Percentiles rank a stretch among this genome's conserved stretches.
Conservation (phyloP, 1,140 invertebrate species). For the Microplitis demolitor region DNA sequence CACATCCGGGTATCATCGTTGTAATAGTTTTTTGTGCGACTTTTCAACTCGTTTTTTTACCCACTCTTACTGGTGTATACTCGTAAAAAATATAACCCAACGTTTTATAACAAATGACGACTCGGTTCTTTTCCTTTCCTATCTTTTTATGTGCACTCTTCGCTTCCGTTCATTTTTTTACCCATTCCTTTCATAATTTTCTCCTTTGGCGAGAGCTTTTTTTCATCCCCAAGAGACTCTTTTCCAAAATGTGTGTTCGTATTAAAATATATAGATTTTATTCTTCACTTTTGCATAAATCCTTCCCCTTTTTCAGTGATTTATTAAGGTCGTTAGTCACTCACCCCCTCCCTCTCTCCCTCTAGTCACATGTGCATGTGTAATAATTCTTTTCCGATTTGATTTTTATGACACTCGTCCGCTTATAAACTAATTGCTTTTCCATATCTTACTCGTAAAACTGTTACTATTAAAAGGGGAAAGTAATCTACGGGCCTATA, state of each 20-base stretch:
- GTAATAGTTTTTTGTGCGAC: slow-evolving; percentile 34
- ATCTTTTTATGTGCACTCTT: slow-evolving; percentile 16
- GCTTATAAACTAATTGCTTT: neutral
- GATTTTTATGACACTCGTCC: slow-evolving; percentile 49
- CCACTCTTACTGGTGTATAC: neutral
- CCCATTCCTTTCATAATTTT: slow-evolving; percentile 27
- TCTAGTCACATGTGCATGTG: slow-evolving; percentile 31
- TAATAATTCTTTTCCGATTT: slow-evolving; percentile 51
- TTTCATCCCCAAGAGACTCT: slow-evolving; percentile 3
- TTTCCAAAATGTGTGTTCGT: neutral
- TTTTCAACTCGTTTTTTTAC: slow-evolving; percentile 39
- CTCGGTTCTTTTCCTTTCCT: slow-evolving; percentile 30
- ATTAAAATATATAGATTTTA: slow-evolving; percentile 25
- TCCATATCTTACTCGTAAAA: neutral
- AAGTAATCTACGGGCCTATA: neutral
- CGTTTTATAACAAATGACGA: slow-evolving; percentile 50
- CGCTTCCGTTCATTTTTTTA: slow-evolving; percentile 19
- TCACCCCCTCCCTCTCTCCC: neutral
- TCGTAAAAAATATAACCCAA: slow-evolving; percentile 2
- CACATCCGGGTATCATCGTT: too few relatives aligned
- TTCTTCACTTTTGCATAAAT: neutral
- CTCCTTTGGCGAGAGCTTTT: slow-evolving; percentile 12
- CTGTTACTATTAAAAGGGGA: too few relatives aligned
- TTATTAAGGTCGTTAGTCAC: slow-evolving; percentile 13
- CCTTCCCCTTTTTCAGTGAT: neutral